A percentile compares a stretch with the other conserved stretches of the same genome.
phyloP scores from a whole-genome alignment of 92 coral and sea anemone species.

The Zoanthus gigantus region DNA sequence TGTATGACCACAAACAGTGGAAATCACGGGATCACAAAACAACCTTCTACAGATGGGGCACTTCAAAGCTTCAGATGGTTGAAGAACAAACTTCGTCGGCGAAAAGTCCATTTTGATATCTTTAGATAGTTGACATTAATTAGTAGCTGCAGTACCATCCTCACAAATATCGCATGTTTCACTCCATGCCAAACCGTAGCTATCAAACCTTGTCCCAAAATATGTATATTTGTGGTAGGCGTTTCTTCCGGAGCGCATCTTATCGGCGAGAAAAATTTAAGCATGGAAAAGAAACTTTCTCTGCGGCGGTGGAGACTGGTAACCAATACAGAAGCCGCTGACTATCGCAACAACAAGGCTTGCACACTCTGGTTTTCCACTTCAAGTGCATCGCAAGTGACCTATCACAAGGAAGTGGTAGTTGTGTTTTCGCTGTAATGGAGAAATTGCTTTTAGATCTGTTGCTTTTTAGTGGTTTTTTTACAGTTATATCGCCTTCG shows the following conservation, averaged over 20 bases:
- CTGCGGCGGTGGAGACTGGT: not conserved
- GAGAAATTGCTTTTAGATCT: not conserved
- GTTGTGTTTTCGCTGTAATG: constrained; percentile 29
- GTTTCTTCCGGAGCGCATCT: constrained; percentile 21
- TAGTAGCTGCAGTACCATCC: not conserved
- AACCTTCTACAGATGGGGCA: constrained; percentile 90
- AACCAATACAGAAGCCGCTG: constrained; percentile 34
- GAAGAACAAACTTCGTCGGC: constrained; percentile 90
- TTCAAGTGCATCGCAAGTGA: not conserved
- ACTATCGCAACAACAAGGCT: constrained; percentile 13
- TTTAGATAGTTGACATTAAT: not conserved
- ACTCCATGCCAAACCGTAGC: not conserved
- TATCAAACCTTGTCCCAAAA: not conserved
- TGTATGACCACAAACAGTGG: constrained; percentile 97
- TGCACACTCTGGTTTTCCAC: not conserved
- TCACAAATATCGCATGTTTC: not conserved
- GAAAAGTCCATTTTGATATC: constrained; percentile 55
- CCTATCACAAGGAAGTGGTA: not conserved
- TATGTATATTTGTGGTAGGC: constrained; percentile 21
- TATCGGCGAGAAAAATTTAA: not conserved
- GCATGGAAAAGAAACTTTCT: not conserved
- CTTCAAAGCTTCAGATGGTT: constrained; percentile 86
- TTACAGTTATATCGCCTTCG: constrained; percentile 1
- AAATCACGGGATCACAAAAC: constrained; percentile 90
- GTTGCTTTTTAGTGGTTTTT: not conserved